A percentile compares a stretch with the other conserved stretches of the same genome.
These are phyloP conservation scores for Drosophila truncata DNA, from an alignment of 1,140 invertebrate genomes.

Conservation along the genomic window DNA sequence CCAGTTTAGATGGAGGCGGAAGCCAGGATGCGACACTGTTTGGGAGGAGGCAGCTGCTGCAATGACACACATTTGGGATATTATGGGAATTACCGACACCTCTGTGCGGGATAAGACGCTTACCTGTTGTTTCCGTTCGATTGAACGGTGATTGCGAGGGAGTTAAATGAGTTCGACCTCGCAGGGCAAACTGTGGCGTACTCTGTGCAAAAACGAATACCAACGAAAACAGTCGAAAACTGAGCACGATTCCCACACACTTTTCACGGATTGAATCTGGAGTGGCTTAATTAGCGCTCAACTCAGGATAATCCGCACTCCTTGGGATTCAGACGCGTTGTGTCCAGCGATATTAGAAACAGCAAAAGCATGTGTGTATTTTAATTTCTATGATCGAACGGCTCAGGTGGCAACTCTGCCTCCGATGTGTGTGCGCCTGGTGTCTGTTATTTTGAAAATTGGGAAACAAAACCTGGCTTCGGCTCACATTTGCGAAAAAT, in stretches of 20 bases:
- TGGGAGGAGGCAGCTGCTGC: not conserved
- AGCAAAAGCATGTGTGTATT: conserved; percentile 68
- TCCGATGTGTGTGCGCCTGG: conserved; percentile 11
- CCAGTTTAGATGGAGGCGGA: conserved; percentile 13
- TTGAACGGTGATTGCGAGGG: conserved; percentile 33
- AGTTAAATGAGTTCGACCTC: conserved; percentile 51
- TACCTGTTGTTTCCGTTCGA: conserved; percentile 32
- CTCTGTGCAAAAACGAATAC: conserved; percentile 14
- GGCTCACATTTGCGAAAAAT: too few relatives aligned
- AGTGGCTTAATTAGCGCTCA: not conserved
- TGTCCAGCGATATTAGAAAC: conserved; percentile 52
- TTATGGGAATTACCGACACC: not conserved
- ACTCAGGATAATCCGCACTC: conserved; percentile 5
- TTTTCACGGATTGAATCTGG: not conserved
- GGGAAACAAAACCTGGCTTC: not conserved
- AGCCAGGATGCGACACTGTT: conserved; percentile 26
- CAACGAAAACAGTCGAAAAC: not conserved
- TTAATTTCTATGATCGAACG: conserved; percentile 63
- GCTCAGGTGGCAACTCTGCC: conserved; percentile 69
- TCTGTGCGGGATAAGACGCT: conserved; percentile 7
- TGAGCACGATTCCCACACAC: not conserved
- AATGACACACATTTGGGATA: conserved; percentile 3
- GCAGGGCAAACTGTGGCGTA: conserved; percentile 30
- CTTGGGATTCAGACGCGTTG: conserved; percentile 18
- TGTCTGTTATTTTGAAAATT: conserved; percentile 72